Conservation (phyloP, 2,888 invertebrate species). For the Limnephilus auricula region DNA sequence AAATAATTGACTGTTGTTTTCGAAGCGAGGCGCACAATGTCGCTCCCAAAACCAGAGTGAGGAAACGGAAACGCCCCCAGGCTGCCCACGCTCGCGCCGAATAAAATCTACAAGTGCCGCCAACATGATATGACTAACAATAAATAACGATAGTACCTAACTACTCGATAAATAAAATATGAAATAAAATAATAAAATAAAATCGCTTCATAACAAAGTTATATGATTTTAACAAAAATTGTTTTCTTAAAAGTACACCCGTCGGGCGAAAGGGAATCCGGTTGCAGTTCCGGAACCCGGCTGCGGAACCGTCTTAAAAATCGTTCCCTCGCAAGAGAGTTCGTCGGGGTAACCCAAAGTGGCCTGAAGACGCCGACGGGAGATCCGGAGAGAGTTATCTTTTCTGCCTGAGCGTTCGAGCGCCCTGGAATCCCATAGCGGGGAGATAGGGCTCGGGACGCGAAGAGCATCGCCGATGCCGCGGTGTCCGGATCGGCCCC, state of each 20-base stretch:
- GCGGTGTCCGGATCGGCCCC: conserved; percentile 74
- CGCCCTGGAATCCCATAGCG: conserved; percentile 76
- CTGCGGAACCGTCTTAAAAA: conserved; percentile 76
- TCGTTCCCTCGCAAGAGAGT: conserved; percentile 73
- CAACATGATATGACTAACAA: too few relatives aligned
- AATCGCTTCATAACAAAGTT: too few relatives aligned
- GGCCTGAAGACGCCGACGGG: conserved; percentile 79
- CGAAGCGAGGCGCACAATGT: too few relatives aligned
- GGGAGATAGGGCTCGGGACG: conserved; percentile 76
- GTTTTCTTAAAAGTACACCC: conserved; percentile 69
- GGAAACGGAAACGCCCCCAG: too few relatives aligned
- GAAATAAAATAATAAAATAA: too few relatives aligned
- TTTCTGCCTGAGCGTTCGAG: conserved; percentile 76
- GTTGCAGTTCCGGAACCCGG: conserved; percentile 80
- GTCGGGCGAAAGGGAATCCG: conserved; percentile 78
- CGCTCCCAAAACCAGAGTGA: too few relatives aligned
- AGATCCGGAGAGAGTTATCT: conserved; percentile 76
- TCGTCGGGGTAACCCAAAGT: conserved; percentile 75
- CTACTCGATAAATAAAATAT: too few relatives aligned
- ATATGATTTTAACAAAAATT: conserved; percentile 28
- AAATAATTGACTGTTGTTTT: too few relatives aligned
- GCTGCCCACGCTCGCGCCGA: too few relatives aligned
- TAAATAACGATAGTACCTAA: too few relatives aligned
- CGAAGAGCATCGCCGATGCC: conserved; percentile 74
- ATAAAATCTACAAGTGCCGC: too few relatives aligned